Evolutionary conservation across 2,888 invertebrate genomes (phyloP).

Genomic region (Epicampocera succincta): DNA sequence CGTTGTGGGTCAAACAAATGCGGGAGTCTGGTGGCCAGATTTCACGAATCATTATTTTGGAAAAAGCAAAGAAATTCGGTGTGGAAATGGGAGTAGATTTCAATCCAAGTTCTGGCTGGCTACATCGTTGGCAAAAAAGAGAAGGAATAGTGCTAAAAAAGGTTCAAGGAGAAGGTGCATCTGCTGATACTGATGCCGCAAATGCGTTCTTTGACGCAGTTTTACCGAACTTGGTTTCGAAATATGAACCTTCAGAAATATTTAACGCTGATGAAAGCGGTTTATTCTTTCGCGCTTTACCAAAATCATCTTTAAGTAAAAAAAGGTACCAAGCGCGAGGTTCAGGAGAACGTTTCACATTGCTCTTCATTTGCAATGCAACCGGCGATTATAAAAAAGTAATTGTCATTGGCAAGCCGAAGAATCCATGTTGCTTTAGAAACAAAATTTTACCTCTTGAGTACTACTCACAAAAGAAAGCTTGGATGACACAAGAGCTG

Average conservation of each 20-base stretch:
- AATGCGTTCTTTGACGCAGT: constrained; percentile 36
- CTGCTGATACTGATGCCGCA: constrained; percentile 53
- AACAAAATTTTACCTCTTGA: constrained; percentile 59
- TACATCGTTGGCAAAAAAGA: constrained; percentile 62
- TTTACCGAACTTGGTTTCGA: constrained; percentile 31
- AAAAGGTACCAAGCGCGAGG: constrained; percentile 46
- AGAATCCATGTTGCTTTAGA: constrained; percentile 60
- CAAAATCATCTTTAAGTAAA: constrained; percentile 54
- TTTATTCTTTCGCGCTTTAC: constrained; percentile 60
- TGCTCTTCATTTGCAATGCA: constrained; percentile 68
- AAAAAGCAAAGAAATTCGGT: constrained; percentile 66
- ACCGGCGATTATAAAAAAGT: constrained; percentile 66
- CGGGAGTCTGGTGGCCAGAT: constrained; percentile 52
- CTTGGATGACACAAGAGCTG: constrained; percentile 65
- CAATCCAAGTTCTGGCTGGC: constrained; percentile 58
- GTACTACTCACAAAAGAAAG: constrained; percentile 62
- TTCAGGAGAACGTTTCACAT: constrained; percentile 57
- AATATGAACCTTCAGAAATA: constrained; percentile 56
- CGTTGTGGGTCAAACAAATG: constrained; percentile 15
- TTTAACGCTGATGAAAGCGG: constrained; percentile 67
- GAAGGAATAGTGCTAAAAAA: constrained; percentile 59
- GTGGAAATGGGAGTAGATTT: constrained; percentile 50
- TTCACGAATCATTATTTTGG: constrained; percentile 40
- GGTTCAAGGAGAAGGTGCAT: constrained; percentile 55
- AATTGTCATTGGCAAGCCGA: constrained; percentile 64